These are phyloP conservation scores for Drosophila subquinaria DNA, from an alignment of 2,888 invertebrate species.

Conservation along the genomic window DNA sequence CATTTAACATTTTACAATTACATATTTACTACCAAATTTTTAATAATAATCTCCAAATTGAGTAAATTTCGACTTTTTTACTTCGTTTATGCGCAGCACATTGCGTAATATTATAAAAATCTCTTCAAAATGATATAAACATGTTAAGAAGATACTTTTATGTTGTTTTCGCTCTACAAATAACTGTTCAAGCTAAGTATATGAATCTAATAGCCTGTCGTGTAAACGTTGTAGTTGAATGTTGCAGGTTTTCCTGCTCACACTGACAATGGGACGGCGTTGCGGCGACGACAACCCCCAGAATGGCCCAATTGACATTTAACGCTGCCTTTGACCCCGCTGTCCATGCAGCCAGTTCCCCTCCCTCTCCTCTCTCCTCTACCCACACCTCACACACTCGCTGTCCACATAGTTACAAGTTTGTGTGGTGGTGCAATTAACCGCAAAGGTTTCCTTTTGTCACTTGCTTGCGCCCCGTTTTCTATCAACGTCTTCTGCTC, in stretches of 20 bases:
- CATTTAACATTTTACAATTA: neutral
- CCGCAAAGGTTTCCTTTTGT: slow-evolving; percentile 79
- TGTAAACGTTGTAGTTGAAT: slow-evolving; percentile 7
- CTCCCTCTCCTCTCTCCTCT: neutral
- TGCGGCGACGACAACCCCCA: slow-evolving; percentile 43
- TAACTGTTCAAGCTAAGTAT: too few species aligned
- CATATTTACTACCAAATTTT: neutral
- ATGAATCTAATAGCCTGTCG: neutral
- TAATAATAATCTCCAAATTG: neutral
- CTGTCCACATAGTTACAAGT: neutral
- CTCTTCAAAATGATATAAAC: neutral
- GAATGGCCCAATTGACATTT: slow-evolving; percentile 73
- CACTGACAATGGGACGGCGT: slow-evolving; percentile 27
- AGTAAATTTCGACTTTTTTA: neutral
- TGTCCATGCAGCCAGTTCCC: slow-evolving; percentile 1
- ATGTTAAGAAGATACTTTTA: too few species aligned
- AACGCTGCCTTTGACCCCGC: slow-evolving; percentile 69
- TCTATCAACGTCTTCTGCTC: slow-evolving; percentile 30
- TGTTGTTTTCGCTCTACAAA: too few species aligned
- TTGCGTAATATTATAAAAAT: neutral
- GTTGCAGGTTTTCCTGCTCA: slow-evolving; percentile 44
- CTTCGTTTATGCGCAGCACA: neutral
- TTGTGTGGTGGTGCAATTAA: slow-evolving; percentile 68
- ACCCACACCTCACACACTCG: neutral
- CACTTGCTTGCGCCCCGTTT: slow-evolving; percentile 38